phyloP scores from a whole-genome alignment of 2,113 vertebrate species.

The Seriola rivoliana region DNA sequence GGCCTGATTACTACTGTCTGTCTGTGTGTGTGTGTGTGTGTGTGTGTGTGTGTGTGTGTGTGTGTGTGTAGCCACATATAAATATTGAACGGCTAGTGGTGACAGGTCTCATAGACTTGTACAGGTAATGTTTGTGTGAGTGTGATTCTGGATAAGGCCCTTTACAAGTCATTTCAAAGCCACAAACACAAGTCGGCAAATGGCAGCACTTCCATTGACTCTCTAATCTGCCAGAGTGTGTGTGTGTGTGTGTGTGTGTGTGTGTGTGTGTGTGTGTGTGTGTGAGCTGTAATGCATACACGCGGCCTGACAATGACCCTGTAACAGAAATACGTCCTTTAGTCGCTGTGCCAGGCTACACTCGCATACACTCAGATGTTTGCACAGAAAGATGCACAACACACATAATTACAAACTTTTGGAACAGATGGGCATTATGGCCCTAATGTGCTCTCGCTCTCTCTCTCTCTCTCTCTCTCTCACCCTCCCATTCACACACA shows the following conservation, averaged over 20 bases:
- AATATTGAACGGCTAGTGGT: background rate
- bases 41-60: conserved; percentile 23
- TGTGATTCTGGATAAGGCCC: background rate
- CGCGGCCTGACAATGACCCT: conserved; percentile 30
- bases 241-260: conserved; percentile 12
- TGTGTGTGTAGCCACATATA: conserved; percentile 17
- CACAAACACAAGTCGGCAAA: background rate
- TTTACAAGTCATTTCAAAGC: conserved; percentile 11
- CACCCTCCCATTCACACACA: no score
- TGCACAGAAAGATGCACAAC: conserved; percentile 17
- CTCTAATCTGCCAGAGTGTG: background rate
- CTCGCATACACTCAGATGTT: conserved; percentile 15
- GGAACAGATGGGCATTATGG: conserved; percentile 56
- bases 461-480: background rate
- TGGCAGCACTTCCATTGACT: background rate
- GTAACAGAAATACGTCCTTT: conserved; percentile 27
- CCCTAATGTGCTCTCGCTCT: conserved; percentile 28
- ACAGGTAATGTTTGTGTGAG: background rate
- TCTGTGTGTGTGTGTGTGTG: conserved; percentile 10
- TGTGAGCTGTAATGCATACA: conserved; percentile 11
- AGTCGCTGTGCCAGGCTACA: conserved; percentile 10
- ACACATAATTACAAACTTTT: conserved; percentile 29
- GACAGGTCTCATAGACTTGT: background rate
- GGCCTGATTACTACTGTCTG: conserved; percentile 57
- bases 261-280: conserved; percentile 12